phyloP scores from a whole-genome alignment of 2,797 vertebrate species.

The Scolopax bukidnonensis region DNA sequence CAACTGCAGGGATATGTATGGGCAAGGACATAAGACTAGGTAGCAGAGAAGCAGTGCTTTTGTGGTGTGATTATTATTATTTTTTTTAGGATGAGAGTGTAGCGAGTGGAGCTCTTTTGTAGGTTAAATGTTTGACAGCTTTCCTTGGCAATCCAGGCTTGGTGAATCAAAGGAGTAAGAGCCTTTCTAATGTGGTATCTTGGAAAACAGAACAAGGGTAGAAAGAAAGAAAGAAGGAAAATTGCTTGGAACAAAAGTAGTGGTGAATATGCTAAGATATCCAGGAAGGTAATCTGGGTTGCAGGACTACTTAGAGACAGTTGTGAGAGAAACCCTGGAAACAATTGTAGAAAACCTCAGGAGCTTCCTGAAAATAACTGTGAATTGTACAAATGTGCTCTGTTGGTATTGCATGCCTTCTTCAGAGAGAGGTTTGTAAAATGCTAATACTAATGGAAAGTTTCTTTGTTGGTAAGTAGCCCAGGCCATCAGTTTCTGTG shows the following conservation, averaged over 20 bases:
- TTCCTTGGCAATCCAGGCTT: not conserved
- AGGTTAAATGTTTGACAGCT: not conserved
- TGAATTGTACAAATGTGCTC: not conserved
- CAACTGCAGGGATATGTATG: not conserved
- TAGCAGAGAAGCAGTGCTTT: not conserved
- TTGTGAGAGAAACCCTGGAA: not conserved
- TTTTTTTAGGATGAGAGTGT: not conserved
- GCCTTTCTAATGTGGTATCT: not conserved
- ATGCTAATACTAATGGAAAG: not conserved
- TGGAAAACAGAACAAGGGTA: not conserved
- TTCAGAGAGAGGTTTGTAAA: not conserved
- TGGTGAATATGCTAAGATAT: not conserved
- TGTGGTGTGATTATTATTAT: not conserved
- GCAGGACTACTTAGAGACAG: not conserved
- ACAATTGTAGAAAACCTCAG: not conserved
- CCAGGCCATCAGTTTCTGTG: not conserved
- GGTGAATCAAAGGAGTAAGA: not conserved
- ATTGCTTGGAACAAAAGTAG: not conserved
- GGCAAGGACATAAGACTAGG: not conserved
- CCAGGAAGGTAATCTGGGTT: not conserved
- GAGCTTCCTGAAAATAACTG: not conserved
- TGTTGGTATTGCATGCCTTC: not conserved
- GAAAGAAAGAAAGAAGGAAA: not conserved
- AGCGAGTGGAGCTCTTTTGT: not conserved
- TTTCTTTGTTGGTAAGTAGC: not conserved